Percentiles rank a stretch among this genome's conserved stretches.
These are phyloP conservation scores for Neoascia interrupta DNA, from an alignment of 2,888 invertebrate genomes.

Conservation along the genomic window DNA sequence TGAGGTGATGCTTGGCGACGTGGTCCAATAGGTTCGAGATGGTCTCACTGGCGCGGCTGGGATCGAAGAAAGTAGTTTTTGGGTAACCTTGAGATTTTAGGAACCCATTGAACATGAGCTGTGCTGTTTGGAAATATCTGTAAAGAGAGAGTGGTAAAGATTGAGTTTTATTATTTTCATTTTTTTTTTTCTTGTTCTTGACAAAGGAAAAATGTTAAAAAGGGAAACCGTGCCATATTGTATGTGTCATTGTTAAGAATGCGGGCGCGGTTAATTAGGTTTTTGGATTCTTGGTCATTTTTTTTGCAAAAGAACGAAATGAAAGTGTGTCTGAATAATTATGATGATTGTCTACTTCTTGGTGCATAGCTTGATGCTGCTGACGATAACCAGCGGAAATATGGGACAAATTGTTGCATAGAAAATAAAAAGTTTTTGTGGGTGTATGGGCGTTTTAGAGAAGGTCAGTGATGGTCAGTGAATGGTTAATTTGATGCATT, in stretches of 20 bases:
- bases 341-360: too few relatives aligned
- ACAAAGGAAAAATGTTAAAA: constrained; percentile 16
- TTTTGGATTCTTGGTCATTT: not conserved
- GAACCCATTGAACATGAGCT: constrained; percentile 87
- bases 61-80: constrained; percentile 85
- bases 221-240: constrained; percentile 28
- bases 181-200: not conserved
- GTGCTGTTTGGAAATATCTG: constrained; percentile 85
- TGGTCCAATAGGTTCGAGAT: constrained; percentile 86
- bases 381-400: too few relatives aligned
- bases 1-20: constrained; percentile 85
- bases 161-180: too few relatives aligned
- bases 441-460: too few relatives aligned
- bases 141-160: constrained; percentile 71
- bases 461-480: too few relatives aligned
- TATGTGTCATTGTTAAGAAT: constrained; percentile 8
- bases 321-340: constrained; percentile 24
- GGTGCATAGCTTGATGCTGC: too few relatives aligned
- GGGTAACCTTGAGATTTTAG: constrained; percentile 88
- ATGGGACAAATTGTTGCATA: too few relatives aligned
- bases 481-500: too few relatives aligned
- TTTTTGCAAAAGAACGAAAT: constrained; percentile 11
- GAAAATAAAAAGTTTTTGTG: too few relatives aligned
- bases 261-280: constrained; percentile 7
- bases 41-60: constrained; percentile 85